These are phyloP conservation scores for Odocoileus virginianus DNA, from an alignment of 2,113 vertebrate genomes.

Conservation along the genomic window DNA sequence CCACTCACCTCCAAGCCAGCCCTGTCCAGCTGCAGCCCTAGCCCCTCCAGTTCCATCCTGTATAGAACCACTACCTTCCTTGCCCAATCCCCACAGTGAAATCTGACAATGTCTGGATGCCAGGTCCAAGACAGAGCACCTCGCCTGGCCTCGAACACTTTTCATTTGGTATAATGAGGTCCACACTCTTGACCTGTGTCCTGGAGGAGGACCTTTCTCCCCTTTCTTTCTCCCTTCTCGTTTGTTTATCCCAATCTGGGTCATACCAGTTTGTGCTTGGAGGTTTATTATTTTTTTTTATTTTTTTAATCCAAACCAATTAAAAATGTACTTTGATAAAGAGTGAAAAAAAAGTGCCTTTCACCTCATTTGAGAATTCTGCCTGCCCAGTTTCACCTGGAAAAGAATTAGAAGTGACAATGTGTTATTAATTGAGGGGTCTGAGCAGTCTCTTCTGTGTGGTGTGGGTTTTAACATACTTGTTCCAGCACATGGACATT, in stretches of 20 bases:
- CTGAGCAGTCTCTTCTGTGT: neutral
- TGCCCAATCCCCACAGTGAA: neutral
- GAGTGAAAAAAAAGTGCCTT: neutral
- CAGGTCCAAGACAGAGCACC: neutral
- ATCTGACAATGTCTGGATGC: neutral
- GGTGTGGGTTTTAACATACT: neutral
- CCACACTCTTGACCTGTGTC: neutral
- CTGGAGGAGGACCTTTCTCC: neutral
- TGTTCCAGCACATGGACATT: rapidly evolving
- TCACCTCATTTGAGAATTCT: slow-evolving; percentile 42
- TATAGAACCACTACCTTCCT: neutral
- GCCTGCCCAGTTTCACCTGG: slow-evolving; percentile 38
- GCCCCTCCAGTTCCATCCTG: neutral
- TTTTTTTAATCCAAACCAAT: slow-evolving; percentile 52
- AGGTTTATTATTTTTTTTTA: neutral
- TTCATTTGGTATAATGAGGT: neutral
- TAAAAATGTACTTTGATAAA: slow-evolving; percentile 63
- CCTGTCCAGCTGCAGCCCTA: neutral
- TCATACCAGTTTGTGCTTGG: slow-evolving; percentile 35
- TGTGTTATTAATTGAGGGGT: slow-evolving; percentile 62
- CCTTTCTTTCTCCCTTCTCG: neutral
- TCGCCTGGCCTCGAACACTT: neutral
- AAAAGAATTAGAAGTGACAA: slow-evolving; percentile 57
- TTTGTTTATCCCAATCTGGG: slow-evolving; percentile 12
- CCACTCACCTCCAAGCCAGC: too few species aligned